These are phyloP conservation scores for Novumbra hubbsi DNA, from an alignment of 2,797 vertebrate species.

Conservation along the genomic window DNA sequence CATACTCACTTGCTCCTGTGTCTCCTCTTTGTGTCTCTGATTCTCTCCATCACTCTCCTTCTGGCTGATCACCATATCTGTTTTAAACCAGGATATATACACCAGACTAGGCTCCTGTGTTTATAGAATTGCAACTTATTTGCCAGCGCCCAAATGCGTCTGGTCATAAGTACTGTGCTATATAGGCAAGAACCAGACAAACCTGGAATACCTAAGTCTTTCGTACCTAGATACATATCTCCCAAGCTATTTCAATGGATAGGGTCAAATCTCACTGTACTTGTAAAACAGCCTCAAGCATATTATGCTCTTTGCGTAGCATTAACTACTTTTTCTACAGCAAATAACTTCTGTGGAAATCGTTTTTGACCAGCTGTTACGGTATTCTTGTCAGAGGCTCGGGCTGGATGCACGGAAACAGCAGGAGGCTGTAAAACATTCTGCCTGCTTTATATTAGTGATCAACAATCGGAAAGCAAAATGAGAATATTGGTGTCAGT, in stretches of 20 bases:
- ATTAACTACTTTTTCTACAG: slow-evolving; percentile 51
- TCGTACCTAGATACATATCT: slow-evolving; percentile 39
- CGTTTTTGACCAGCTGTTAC: slow-evolving; percentile 61
- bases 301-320: slow-evolving; percentile 23
- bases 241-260: slow-evolving; percentile 39
- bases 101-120: neutral
- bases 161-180: neutral
- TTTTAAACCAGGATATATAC: slow-evolving; percentile 43
- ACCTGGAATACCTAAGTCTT: slow-evolving; percentile 32
- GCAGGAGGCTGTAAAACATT: slow-evolving; percentile 46
- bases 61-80: slow-evolving; percentile 39
- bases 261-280: slow-evolving; percentile 22
- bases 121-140: neutral
- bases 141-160: neutral
- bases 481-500: slow-evolving; percentile 31
- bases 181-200: neutral
- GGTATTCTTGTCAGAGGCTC: slow-evolving; percentile 51
- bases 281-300: slow-evolving; percentile 35
- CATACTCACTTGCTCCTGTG: slow-evolving; percentile 12
- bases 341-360: slow-evolving; percentile 55
- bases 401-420: slow-evolving; percentile 41
- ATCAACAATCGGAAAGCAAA: slow-evolving; percentile 39
- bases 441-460: slow-evolving; percentile 51
- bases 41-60: slow-evolving; percentile 38
- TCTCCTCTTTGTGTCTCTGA: slow-evolving; percentile 17